Base-by-base conservation (phyloP, 2,888 invertebrate genomes). In the Drosophila testacea region DNA sequence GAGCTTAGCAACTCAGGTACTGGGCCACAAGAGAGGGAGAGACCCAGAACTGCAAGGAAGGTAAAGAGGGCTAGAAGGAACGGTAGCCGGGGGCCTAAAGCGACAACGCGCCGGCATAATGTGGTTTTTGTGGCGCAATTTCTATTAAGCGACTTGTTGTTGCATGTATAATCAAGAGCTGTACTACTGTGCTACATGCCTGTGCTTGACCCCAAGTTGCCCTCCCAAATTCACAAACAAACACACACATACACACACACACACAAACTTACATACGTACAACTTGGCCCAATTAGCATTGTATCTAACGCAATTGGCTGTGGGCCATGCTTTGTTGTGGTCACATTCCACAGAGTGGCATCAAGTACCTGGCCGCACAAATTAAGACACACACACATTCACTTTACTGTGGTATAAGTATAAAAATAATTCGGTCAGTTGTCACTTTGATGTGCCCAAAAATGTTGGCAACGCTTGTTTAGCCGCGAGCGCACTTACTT, bases 281-380 rank as follows among this genome's bases (percentile, higher is more conserved):
- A 56, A 63, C 63, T 73, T 81, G 69, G 72, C 69, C 80, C 83
- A 84, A 84, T 89, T 88, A 88, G 89, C 85, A 73, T 77, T 87
- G 80, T 76, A 79, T 82, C 73, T 77, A 84, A 81, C 69, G 61
- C 73, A 79, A 81, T 87, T 81, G 87, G 79, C 89, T 81, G 71
- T 70, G 73, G 84, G 87, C 83, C 69, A 81, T 69, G 74, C 84
- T 87, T 84, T 85, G 83, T 89, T 89, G 88, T 88, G 88, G 78
- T 70, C 76, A 63, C 63, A 76, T 62, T 59, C 59, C 55, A 69
- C 41, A 47, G 76, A 62, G 44, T 54, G 59, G 62, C 66, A 79
- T 79, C 65, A 76, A 77, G 79, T 77, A 77, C 77, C 76, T 63
- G 55, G 62, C 51, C 55, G 39, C 65, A 59, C 60, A 68, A 69